Base-by-base conservation (phyloP, 2,888 invertebrate species). In the Anagyrus pseudococci region DNA sequence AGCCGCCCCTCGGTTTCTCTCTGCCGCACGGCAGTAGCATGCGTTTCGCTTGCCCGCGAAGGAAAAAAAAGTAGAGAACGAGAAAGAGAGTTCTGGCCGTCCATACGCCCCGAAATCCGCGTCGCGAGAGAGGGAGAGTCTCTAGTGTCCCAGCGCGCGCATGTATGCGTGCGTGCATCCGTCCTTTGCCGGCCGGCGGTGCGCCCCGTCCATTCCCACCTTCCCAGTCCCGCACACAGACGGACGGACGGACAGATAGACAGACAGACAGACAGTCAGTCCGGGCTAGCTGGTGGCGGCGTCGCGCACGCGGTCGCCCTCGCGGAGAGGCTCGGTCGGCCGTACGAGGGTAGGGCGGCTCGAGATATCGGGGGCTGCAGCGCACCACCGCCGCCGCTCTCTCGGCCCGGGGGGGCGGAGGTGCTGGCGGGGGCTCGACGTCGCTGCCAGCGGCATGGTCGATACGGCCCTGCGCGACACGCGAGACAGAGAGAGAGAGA, bases 401-500 rank as follows among this genome's bases (percentile, higher is more conserved):
- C n/a, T n/a, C n/a, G n/a, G n/a, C n/a, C n/a, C n/a, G 41, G 10
- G 13, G 26, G 26, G 13, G 29, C 17, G 47, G 47, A 40, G 2
- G 17, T 8, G 40, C 33, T 29, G 4, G 4, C 29, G 29, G 29
- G 29, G 10, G 29, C n/a, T n/a, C 6, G 29, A 29, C 4, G 29
- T 10, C 29, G 40, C 33, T 6, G 56, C n/a, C 17, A 20, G 47
- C 22, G 59, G 62, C 61, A 62, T 64, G 70, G 68, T 58, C 58
- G 58, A 58, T 58, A 54, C 48, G 58, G 52, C 19, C 46, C 26
- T 20, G 43, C 48, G 58, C 50, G 58, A 58, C 58, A 58, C 50
- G 58, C 58, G 53, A 53, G 58, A 44, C 17, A 15, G 50, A 29
- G 48, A 40, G 20, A 19, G 44, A 41, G 61, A 53, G 59, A 37